phyloP scores from a whole-genome alignment of 2,797 vertebrate species.

The Periophthalmus magnuspinnatus region DNA sequence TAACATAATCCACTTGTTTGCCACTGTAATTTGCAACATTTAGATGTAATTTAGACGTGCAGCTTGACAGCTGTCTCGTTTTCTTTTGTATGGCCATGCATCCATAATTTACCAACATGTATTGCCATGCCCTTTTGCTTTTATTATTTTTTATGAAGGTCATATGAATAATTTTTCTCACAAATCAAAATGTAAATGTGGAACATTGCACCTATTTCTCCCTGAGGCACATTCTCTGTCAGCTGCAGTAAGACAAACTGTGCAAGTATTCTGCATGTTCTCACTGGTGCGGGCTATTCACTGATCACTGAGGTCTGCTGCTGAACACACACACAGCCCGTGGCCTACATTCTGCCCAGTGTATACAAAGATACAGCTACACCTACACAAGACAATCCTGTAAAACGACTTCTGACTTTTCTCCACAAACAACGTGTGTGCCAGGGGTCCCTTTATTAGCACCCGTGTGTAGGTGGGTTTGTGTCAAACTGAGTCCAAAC shows the following conservation, averaged over 20 bases:
- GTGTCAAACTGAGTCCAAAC: slow-evolving; percentile 47
- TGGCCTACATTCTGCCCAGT: slow-evolving; percentile 1
- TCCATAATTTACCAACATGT: not conserved
- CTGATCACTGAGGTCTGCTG: slow-evolving; percentile 28
- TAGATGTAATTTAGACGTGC: too few relatives aligned
- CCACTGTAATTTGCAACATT: not conserved
- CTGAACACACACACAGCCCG: slow-evolving; percentile 36
- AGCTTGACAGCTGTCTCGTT: not conserved
- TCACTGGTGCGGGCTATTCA: slow-evolving; percentile 59
- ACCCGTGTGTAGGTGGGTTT: slow-evolving; percentile 13
- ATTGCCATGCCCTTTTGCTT: not conserved
- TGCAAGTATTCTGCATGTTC: slow-evolving; percentile 67
- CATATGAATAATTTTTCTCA: slow-evolving; percentile 45
- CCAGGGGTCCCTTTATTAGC: slow-evolving; percentile 26
- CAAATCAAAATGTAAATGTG: slow-evolving; percentile 51
- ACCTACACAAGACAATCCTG: slow-evolving; percentile 3
- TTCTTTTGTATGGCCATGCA: not conserved
- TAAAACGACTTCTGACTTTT: slow-evolving; percentile 2
- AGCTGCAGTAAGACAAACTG: slow-evolving; percentile 44
- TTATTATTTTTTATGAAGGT: slow-evolving; percentile 19
- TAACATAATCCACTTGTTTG: not conserved
- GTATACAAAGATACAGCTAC: slow-evolving; percentile 6
- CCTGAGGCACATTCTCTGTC: slow-evolving; percentile 65
- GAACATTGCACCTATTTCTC: slow-evolving; percentile 20
- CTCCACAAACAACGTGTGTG: slow-evolving; percentile 18